These are phyloP conservation scores for Trichomycterus rosablanca DNA, from an alignment of 2,113 vertebrate genomes.

Conservation along the genomic window DNA sequence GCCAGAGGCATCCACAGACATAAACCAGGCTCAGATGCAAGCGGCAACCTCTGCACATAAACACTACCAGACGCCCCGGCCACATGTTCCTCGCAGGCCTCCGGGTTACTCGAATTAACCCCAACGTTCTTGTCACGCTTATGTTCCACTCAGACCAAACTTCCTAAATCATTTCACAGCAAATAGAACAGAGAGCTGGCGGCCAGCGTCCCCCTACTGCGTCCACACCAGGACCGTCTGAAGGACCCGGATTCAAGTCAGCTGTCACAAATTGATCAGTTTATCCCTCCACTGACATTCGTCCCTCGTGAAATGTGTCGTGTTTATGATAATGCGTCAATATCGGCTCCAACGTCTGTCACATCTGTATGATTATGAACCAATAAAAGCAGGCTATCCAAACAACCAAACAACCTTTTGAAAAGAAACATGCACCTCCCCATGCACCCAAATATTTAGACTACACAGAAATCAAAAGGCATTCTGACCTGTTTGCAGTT, in stretches of 20 bases:
- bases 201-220: no score
- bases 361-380: background rate
- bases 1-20: slow-evolving; percentile 49
- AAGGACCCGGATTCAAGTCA: slow-evolving; percentile 4
- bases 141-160: slow-evolving; percentile 21
- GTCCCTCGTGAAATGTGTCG: no score
- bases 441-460: background rate
- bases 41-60: slow-evolving; percentile 35
- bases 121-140: slow-evolving; percentile 27
- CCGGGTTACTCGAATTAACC: slow-evolving; percentile 37
- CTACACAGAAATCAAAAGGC: slow-evolving; percentile 6
- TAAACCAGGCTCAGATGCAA: slow-evolving; percentile 36
- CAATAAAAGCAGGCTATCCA: background rate
- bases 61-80: slow-evolving; percentile 47
- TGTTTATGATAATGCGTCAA: slow-evolving; percentile 1
- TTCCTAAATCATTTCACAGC: slow-evolving; percentile 23
- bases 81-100: slow-evolving; percentile 42
- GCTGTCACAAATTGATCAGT: slow-evolving; percentile 24
- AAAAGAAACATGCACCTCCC: no score
- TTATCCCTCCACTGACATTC: no score
- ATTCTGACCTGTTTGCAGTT: slow-evolving; percentile 61
- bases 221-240: slow-evolving; percentile 8
- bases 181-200: slow-evolving; percentile 27
- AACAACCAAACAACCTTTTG: no score
- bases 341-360: background rate